A percentile compares a stretch with the other conserved stretches of the same genome.
Evolutionary conservation across 2,797 vertebrate genomes (phyloP).

Genomic region (Amazona finschi): DNA sequence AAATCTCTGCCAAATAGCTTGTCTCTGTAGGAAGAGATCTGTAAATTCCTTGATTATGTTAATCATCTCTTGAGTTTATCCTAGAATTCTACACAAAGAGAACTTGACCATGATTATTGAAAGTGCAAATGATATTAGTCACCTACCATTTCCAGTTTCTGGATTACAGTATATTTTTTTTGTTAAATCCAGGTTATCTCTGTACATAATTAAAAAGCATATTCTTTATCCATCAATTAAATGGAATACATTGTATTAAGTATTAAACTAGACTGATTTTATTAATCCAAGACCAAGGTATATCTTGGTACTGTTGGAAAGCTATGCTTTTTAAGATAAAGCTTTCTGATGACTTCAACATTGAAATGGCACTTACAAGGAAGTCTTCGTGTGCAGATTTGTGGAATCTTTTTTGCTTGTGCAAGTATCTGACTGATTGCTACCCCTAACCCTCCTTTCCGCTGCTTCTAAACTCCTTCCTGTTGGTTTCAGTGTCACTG

Average conservation of each 20-base stretch:
- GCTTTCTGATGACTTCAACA: neutral
- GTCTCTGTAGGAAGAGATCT: constrained; percentile 6
- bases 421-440: neutral
- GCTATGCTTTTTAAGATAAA: neutral
- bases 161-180: neutral
- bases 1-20: constrained; percentile 3
- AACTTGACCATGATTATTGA: constrained; percentile 13
- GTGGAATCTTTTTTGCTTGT: neutral
- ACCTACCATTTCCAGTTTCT: constrained; percentile 12
- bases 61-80: constrained; percentile 45
- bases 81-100: constrained; percentile 22
- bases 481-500: neutral
- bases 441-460: neutral
- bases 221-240: constrained; percentile 36
- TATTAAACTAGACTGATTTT: constrained; percentile 20
- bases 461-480: neutral
- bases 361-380: neutral
- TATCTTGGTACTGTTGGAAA: neutral
- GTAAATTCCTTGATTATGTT: constrained; percentile 40
- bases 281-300: constrained; percentile 1
- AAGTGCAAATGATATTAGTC: constrained; percentile 19
- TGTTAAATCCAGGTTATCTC: neutral
- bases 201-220: neutral
- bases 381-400: neutral
- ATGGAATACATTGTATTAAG: neutral